phyloP scores from a whole-genome alignment of 2,113 vertebrate genomes.

The Burhinus bistriatus region DNA sequence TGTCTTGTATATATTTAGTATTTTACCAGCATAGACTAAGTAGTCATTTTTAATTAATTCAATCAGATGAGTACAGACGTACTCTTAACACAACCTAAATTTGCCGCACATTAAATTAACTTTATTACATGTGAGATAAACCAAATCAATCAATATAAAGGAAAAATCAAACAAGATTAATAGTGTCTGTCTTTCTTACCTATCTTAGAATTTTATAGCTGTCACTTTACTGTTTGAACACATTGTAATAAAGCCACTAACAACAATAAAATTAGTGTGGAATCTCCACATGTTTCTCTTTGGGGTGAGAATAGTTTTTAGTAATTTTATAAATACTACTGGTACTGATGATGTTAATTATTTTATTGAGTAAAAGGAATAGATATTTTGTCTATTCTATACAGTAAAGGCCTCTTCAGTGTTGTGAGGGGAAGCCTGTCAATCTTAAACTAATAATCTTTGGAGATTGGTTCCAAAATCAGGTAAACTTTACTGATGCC shows the following conservation, averaged over 20 bases:
- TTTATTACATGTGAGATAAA: neutral
- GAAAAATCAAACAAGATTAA: neutral
- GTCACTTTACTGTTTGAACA: neutral
- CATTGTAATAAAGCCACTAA: neutral
- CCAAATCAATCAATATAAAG: neutral
- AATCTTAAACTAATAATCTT: neutral
- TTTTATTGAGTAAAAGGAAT: neutral
- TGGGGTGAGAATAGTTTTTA: neutral
- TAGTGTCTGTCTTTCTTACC: neutral
- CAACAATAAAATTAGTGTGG: neutral
- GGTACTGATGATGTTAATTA: neutral
- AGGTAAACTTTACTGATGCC: neutral
- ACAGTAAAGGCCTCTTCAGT: neutral
- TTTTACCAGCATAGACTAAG: neutral
- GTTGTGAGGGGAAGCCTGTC: neutral
- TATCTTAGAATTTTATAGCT: neutral
- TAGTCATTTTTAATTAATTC: neutral
- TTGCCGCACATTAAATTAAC: neutral
- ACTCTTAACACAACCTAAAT: neutral
- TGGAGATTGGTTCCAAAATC: neutral
- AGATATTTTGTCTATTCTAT: neutral
- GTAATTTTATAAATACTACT: neutral
- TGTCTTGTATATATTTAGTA: neutral
- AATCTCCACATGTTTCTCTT: neutral
- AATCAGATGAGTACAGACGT: neutral